Conservation (phyloP, 2,113 vertebrate genomes). For the Macroglossus sobrinus region DNA sequence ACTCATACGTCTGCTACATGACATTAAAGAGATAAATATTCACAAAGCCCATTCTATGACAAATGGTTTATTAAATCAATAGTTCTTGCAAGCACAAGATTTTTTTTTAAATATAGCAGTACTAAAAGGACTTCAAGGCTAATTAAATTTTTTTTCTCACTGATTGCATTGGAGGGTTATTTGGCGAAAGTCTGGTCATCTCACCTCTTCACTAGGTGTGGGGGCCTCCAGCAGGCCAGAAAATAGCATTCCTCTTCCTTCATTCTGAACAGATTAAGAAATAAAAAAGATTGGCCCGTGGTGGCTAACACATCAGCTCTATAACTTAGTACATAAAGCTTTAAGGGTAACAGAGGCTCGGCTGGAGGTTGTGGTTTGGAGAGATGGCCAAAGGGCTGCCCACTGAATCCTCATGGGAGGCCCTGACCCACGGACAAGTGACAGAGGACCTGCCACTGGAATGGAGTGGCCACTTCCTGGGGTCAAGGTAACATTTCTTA, state of each 20-base stretch:
- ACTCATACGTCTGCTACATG: not conserved
- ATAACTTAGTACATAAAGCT: not conserved
- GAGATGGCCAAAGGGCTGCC: fast-evolving
- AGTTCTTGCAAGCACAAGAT: not conserved
- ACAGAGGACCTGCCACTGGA: fast-evolving
- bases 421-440: not conserved
- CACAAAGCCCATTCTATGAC: not conserved
- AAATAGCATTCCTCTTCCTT: not conserved
- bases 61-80: not conserved
- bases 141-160: not conserved
- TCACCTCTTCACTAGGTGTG: not conserved
- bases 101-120: not conserved
- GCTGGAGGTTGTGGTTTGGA: not conserved
- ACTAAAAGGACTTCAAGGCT: not conserved
- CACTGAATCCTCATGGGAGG: fast-evolving
- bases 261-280: not conserved
- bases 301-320: not conserved
- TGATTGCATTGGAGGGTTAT: not conserved
- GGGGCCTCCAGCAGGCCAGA: not conserved
- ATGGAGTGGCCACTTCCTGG: not conserved
- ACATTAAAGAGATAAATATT: not conserved
- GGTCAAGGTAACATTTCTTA: not conserved
- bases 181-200: not conserved
- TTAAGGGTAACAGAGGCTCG: not conserved
- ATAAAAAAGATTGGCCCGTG: not conserved